A percentile compares a stretch with the other conserved stretches of the same genome.
phyloP scores from a whole-genome alignment of 2,113 vertebrate genomes.

The Lasiurus borealis region DNA sequence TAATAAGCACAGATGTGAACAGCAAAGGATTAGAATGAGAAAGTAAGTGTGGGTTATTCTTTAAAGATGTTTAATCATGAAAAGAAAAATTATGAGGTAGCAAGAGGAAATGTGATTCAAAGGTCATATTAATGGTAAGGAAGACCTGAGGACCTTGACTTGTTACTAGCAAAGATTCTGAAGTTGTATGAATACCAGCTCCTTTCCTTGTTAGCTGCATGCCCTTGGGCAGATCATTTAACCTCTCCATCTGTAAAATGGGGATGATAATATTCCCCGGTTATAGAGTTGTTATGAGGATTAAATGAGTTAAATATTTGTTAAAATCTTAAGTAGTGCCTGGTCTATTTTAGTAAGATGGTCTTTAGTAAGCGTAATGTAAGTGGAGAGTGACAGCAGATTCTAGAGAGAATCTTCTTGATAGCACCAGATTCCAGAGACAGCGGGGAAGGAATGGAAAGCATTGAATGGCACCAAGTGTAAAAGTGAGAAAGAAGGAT shows the following conservation, averaged over 20 bases:
- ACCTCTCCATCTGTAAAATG: background rate
- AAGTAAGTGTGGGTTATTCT: background rate
- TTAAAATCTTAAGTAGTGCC: conserved; percentile 26
- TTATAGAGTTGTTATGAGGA: background rate
- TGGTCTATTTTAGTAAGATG: background rate
- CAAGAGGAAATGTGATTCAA: background rate
- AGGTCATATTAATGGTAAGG: background rate
- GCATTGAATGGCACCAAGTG: background rate
- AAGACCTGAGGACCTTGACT: background rate
- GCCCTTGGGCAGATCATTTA: background rate
- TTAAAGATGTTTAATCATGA: background rate
- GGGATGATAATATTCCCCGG: background rate
- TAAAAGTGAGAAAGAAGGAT: background rate
- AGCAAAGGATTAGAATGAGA: background rate
- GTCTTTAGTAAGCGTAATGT: background rate
- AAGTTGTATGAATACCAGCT: background rate
- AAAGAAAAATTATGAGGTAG: conserved; percentile 10
- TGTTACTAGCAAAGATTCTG: background rate
- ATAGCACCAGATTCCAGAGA: background rate
- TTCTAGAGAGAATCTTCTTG: background rate
- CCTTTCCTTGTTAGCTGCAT: background rate
- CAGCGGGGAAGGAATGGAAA: background rate
- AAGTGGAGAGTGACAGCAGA: background rate
- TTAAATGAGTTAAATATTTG: conserved; percentile 6
- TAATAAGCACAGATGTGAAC: background rate